These are phyloP conservation scores for Syrrhaptes paradoxus DNA, from an alignment of 2,113 vertebrate genomes.

Conservation along the genomic window DNA sequence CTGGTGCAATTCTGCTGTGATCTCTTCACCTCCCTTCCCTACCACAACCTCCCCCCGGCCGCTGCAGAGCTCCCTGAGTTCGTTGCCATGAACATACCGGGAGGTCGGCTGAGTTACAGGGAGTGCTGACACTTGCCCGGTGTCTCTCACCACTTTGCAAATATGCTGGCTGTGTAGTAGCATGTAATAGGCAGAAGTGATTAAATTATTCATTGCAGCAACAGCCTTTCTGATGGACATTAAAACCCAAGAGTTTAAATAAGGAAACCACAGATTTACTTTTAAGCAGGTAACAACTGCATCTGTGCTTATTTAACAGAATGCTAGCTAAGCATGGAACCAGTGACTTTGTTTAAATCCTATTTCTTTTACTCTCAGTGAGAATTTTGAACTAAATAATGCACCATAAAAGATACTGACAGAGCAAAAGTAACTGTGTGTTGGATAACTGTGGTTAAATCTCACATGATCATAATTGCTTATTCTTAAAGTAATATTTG, in stretches of 20 bases:
- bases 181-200: slow-evolving; percentile 27
- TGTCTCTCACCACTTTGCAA: background rate
- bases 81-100: background rate
- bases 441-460: background rate
- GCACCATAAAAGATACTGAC: background rate
- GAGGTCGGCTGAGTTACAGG: background rate
- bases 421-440: background rate
- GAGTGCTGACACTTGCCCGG: background rate
- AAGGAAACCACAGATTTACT: slow-evolving; percentile 66
- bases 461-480: background rate
- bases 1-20: background rate
- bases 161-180: background rate
- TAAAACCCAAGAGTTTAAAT: slow-evolving; percentile 67
- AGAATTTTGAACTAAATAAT: background rate
- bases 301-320: slow-evolving; percentile 53
- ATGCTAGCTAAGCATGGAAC: slow-evolving; percentile 50
- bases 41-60: background rate
- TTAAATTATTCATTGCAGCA: slow-evolving; percentile 70
- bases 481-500: background rate
- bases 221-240: slow-evolving; percentile 53
- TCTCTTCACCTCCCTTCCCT: background rate
- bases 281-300: slow-evolving; percentile 60
- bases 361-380: background rate
- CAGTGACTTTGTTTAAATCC: slow-evolving; percentile 49
- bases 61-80: background rate